phyloP scores from a whole-genome alignment of 2,797 vertebrate species.

The Pangasius sanitwongsei region DNA sequence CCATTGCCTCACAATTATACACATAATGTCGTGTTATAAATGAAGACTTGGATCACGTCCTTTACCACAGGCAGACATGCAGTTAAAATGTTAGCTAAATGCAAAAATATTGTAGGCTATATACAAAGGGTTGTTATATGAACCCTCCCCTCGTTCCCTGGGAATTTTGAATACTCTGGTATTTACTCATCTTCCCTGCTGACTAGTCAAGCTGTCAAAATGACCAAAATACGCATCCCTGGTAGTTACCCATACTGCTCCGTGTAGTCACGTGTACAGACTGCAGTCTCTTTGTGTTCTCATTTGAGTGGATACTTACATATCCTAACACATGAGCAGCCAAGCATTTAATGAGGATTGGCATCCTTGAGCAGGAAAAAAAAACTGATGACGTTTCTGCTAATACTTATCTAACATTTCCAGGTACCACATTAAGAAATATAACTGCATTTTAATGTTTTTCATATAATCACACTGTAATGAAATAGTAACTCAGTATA shows the following conservation, averaged over 20 bases:
- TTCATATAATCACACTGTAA: neutral
- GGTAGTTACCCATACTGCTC: neutral
- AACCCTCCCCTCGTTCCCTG: neutral
- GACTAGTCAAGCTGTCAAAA: slow-evolving; percentile 8
- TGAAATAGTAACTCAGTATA: neutral
- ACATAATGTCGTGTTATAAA: neutral
- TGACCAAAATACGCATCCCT: neutral
- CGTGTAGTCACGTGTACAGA: neutral
- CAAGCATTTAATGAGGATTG: neutral
- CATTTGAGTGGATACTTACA: neutral
- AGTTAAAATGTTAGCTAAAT: neutral
- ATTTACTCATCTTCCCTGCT: neutral
- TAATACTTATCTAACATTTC: neutral
- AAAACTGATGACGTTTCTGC: neutral
- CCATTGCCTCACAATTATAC: neutral
- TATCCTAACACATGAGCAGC: neutral
- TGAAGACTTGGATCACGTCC: neutral
- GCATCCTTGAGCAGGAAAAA: neutral
- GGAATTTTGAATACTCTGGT: neutral
- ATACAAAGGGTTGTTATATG: neutral
- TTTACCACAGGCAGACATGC: neutral
- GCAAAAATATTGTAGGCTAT: neutral
- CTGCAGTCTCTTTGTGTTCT: neutral
- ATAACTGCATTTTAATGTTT: neutral
- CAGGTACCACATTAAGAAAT: neutral